Percentiles rank a stretch among this genome's conserved stretches.
phyloP scores from a whole-genome alignment of 2,113 vertebrate species.

The Trinectes maculatus region DNA sequence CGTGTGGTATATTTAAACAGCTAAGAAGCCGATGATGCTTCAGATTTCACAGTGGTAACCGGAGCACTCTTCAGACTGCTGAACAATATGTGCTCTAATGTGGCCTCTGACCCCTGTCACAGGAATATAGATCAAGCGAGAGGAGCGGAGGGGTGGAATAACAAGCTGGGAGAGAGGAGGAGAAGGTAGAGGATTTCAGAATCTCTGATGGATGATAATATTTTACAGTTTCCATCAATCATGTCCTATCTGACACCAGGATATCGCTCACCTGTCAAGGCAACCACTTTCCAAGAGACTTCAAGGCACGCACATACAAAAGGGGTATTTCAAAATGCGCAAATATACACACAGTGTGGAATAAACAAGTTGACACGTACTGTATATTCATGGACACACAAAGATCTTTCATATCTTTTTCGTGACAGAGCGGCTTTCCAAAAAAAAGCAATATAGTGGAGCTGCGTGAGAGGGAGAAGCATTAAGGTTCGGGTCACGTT shows the following conservation, averaged over 20 bases:
- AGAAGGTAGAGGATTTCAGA: conserved; percentile 27
- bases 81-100: conserved; percentile 67
- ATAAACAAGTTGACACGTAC: conserved; percentile 8
- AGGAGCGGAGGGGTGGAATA: conserved; percentile 36
- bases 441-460: conserved; percentile 19
- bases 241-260: conserved; percentile 32
- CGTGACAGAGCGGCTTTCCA: conserved; percentile 1
- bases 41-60: conserved; percentile 72
- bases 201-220: conserved; percentile 55
- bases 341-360: conserved; percentile 6
- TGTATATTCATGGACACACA: conserved; percentile 18
- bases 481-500: conserved; percentile 35
- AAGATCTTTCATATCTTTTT: conserved; percentile 17
- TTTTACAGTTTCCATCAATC: conserved; percentile 54
- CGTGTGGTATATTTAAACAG: conserved; percentile 57
- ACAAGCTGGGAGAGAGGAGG: conserved; percentile 8
- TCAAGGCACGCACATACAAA: conserved; percentile 22
- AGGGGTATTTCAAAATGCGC: conserved; percentile 15
- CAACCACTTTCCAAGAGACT: conserved; percentile 33
- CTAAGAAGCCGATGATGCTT: conserved; percentile 53
- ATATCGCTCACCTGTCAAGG: conserved; percentile 56
- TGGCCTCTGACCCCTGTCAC: conserved; percentile 68
- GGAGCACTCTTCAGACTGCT: conserved; percentile 65
- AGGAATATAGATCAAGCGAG: conserved; percentile 64
- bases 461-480: background rate